These are phyloP conservation scores for Lota lota DNA, from an alignment of 2,113 vertebrate species.

Conservation along the genomic window DNA sequence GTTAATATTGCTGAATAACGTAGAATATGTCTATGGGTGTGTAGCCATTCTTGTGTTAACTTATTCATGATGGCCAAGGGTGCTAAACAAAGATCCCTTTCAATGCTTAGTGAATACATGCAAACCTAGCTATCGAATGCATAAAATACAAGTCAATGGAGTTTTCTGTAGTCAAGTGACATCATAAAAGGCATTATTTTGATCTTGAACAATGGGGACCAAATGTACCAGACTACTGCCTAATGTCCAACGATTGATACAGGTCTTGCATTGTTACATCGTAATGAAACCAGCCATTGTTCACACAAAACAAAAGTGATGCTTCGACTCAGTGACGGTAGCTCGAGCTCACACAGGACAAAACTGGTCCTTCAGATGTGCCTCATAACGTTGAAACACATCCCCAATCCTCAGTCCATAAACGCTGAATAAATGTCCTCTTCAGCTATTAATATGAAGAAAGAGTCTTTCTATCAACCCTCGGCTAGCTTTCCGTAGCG, in stretches of 20 bases:
- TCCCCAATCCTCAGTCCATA: constrained; percentile 18
- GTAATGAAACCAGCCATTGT: too few relatives aligned
- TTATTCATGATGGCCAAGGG: constrained; percentile 15
- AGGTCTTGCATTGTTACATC: too few relatives aligned
- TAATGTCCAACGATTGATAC: too few relatives aligned
- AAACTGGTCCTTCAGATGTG: constrained; percentile 30
- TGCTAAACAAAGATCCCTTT: constrained; percentile 26
- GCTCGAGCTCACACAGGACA: constrained; percentile 27
- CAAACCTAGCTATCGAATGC: neutral
- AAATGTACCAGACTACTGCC: constrained; percentile 26
- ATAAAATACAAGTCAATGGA: neutral
- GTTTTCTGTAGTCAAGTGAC: constrained; percentile 17
- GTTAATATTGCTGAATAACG: constrained; percentile 2
- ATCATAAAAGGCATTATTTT: constrained; percentile 29
- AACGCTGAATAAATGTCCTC: constrained; percentile 37
- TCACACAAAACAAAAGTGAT: constrained; percentile 50
- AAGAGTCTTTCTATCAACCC: constrained; percentile 53
- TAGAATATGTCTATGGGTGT: neutral
- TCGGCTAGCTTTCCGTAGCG: constrained; percentile 48
- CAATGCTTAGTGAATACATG: neutral
- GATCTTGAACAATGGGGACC: constrained; percentile 24
- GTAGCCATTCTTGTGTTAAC: neutral
- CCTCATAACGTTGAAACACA: constrained; percentile 43
- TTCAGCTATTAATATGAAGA: constrained; percentile 50
- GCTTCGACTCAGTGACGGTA: constrained; percentile 46